These are phyloP conservation scores for Typhlichthys eigenmanni DNA, from an alignment of 2,797 vertebrate species.

Conservation along the genomic window DNA sequence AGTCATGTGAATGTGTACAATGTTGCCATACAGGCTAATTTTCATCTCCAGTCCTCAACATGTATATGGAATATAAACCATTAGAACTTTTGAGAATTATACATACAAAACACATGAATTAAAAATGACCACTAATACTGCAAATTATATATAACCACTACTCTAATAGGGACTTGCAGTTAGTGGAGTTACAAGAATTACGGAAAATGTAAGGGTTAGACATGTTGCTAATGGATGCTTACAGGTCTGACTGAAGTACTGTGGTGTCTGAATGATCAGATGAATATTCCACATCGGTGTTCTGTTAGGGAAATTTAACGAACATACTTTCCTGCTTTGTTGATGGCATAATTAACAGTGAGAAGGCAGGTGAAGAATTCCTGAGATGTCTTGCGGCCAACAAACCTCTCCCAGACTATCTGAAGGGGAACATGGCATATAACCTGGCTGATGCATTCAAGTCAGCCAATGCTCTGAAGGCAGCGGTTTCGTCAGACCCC, in stretches of 20 bases:
- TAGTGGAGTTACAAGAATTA: too few species aligned
- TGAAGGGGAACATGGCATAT: conserved; percentile 66
- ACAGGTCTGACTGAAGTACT: too few species aligned
- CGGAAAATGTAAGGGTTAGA: too few species aligned
- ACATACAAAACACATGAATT: neutral
- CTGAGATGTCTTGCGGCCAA: conserved; percentile 72
- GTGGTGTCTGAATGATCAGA: neutral
- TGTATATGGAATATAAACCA: too few species aligned
- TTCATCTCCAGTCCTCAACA: too few species aligned
- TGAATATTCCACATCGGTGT: neutral
- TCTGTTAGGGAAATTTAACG: neutral
- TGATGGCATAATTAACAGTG: conserved; percentile 44
- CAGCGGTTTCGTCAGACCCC: conserved; percentile 40
- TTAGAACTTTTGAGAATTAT: too few species aligned
- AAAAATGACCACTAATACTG: neutral
- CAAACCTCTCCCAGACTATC: conserved; percentile 70
- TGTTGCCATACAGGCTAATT: too few species aligned
- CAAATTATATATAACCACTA: too few species aligned
- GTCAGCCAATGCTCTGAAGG: conserved; percentile 48
- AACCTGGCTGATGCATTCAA: conserved; percentile 63
- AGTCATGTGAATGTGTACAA: too few species aligned
- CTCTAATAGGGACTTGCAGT: neutral
- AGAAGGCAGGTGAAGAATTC: conserved; percentile 69
- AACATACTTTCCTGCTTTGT: conserved; percentile 5
- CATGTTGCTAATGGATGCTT: too few species aligned